Base-by-base conservation (phyloP, 2,888 invertebrate genomes). In the Drosophila mulleri region DNA sequence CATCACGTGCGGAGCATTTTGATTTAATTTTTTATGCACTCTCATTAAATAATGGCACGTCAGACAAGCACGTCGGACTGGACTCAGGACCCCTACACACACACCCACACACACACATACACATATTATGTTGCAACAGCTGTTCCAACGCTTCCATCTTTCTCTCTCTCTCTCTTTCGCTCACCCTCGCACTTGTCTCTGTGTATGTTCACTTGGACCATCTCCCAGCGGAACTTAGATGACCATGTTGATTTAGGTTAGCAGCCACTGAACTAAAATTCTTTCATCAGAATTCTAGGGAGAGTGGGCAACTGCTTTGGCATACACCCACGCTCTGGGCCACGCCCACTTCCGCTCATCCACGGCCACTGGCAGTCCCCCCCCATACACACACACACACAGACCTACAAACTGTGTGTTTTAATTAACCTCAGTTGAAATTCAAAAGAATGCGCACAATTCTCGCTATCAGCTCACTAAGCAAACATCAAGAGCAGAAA, bases 11-110 rank as follows among this genome's bases (percentile, higher is more conserved):
- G 18, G 50, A 71, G 67, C 70, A 75, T 76, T 83, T 72, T 72
- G 76, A 71, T 81, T 86, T 69, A 79, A 79, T 81, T 86, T 83
- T 75, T 83, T 75, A 80, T 83, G 67, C 65, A 68, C 72, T 76
- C 66, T 80, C 73, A 80, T 83, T 85, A 82, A 84, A 82, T 80
- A 82, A 66, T 66, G 56, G 63, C 60, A 65, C 44, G 67, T 54
- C 64, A 56, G 71, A 44, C 42, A 32, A 52, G 67, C 56, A 62
- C 54, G 72, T 61, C 53, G 54, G 48, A 61, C 47, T 56, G 62
- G 32, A 54, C 48, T 4, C 48, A 29, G 29, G 18, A 50, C 44
- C 32, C 32, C 11, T 11, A 32, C 8, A 7, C 8, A 35, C 9
- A 50, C 35, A 39, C 53, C 54, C 57, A 50, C 37, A 58, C 32